Conservation (phyloP, 2,797 vertebrate genomes). For the Myiothlypis chrysogaster region DNA sequence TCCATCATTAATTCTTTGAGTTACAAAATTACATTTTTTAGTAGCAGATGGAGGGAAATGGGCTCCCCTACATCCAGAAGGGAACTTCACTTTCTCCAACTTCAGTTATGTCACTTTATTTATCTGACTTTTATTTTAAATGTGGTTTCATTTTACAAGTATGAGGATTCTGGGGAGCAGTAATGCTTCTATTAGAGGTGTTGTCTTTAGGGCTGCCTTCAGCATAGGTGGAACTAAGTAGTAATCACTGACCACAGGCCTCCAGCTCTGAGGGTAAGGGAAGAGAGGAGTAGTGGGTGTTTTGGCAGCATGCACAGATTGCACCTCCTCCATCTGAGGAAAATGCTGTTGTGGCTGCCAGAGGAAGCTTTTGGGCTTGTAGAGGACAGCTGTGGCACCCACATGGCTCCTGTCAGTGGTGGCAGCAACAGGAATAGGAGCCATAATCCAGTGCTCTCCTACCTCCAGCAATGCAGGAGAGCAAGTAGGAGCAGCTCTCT, state of each 20-base stretch:
- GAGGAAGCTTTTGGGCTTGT: background rate
- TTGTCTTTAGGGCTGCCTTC: background rate
- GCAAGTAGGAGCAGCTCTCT: background rate
- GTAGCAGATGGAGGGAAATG: background rate
- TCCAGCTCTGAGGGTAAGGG: background rate
- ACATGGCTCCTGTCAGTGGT: background rate
- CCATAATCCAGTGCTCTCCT: background rate
- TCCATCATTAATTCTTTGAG: slow-evolving; percentile 1
- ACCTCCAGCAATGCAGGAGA: background rate
- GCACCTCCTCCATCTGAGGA: background rate
- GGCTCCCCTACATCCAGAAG: background rate
- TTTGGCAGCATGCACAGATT: background rate
- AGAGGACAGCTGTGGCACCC: background rate
- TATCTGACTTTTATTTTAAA: background rate
- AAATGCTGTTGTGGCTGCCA: background rate
- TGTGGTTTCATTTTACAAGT: background rate
- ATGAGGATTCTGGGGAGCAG: background rate
- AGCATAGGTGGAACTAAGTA: background rate
- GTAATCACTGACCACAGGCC: background rate
- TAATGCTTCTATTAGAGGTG: background rate
- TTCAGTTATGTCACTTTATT: background rate
- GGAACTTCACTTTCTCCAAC: background rate
- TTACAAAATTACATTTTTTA: background rate
- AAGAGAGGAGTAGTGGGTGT: background rate
- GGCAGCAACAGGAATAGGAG: background rate